phyloP scores from a whole-genome alignment of 1,140 invertebrate species.

The Ooceraea biroi region DNA sequence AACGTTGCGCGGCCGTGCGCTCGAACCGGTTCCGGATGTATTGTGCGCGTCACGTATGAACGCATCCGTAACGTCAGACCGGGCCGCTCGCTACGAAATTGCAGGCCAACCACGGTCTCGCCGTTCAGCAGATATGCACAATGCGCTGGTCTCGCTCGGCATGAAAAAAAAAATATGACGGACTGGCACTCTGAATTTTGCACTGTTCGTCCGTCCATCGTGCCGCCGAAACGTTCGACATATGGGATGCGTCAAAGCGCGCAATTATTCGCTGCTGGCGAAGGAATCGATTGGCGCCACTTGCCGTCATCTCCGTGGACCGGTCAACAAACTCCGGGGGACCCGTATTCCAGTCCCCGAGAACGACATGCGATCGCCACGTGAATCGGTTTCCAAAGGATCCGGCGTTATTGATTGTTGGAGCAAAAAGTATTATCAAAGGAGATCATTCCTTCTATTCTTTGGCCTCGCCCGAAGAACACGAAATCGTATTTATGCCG shows the following conservation, averaged over 20 bases:
- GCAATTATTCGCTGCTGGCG: constrained; percentile 39
- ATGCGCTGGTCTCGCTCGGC: constrained; percentile 2
- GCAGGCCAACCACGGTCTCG: constrained; percentile 27
- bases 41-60: constrained; percentile 39
- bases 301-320: background rate
- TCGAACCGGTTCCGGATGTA: constrained; percentile 32
- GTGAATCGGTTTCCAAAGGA: constrained; percentile 17
- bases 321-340: constrained; percentile 17
- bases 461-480: background rate
- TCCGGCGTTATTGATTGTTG: constrained; percentile 5
- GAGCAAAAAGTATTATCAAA: constrained; percentile 6
- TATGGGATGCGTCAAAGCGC: constrained; percentile 65
- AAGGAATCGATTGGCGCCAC: constrained; percentile 15
- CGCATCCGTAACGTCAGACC: constrained; percentile 4
- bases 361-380: constrained; percentile 30
- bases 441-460: background rate
- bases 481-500: background rate
- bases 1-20: constrained; percentile 19
- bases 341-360: constrained; percentile 37
- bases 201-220: background rate
- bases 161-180: constrained; percentile 29
- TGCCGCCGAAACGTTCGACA: constrained; percentile 41
- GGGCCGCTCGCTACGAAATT: constrained; percentile 43
- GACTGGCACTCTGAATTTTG: constrained; percentile 34
- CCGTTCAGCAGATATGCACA: constrained; percentile 31